Evolutionary conservation across 2,888 invertebrate genomes (phyloP).

Genomic region (Calliopum simillimum): DNA sequence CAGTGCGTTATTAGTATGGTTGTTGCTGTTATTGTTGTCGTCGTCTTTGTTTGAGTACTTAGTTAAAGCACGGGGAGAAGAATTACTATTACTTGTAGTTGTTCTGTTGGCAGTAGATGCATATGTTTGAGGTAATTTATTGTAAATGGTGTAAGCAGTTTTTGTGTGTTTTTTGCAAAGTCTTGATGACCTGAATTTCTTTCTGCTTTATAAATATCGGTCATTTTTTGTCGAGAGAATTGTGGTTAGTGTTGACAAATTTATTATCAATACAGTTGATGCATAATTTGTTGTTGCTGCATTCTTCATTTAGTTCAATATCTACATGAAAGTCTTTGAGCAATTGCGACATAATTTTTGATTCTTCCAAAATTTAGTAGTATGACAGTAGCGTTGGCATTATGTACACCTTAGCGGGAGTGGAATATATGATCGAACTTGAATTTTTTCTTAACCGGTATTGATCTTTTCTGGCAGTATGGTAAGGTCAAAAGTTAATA

Average conservation of each 20-base stretch:
- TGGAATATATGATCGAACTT: slow-evolving; percentile 8
- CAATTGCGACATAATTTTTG: slow-evolving; percentile 4
- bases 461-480: neutral
- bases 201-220: slow-evolving; percentile 20
- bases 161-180: neutral
- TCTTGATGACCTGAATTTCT: neutral
- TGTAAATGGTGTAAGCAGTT: neutral
- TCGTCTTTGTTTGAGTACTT: too few relatives aligned
- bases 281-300: neutral
- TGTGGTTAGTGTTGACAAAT: neutral
- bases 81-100: neutral
- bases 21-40: too few relatives aligned
- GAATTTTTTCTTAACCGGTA: slow-evolving; percentile 1
- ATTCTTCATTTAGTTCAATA: neutral
- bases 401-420: slow-evolving; percentile 6
- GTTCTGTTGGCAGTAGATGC: neutral
- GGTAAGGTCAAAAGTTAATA: neutral
- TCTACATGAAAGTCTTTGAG: neutral
- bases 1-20: neutral
- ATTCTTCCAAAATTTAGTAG: slow-evolving; percentile 4
- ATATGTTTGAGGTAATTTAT: neutral
- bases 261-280: slow-evolving; percentile 4
- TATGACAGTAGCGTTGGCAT: slow-evolving; percentile 4
- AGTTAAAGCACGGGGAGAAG: neutral
- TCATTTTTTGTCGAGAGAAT: neutral